Conservation (phyloP, 2,113 vertebrate species). For the Scomber colias region DNA sequence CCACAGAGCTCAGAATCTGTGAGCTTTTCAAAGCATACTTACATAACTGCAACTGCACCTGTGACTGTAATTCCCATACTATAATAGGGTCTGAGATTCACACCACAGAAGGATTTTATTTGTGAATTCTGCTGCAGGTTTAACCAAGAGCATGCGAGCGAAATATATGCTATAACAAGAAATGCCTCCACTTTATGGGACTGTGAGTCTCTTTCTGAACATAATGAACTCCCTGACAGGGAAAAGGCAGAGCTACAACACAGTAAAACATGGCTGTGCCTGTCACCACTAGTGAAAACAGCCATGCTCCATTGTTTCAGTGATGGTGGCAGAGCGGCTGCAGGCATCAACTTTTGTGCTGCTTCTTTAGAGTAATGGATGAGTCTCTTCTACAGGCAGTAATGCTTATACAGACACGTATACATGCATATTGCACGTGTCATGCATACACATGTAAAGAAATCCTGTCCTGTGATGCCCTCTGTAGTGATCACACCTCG, state of each 20-base stretch:
- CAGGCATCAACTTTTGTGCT: constrained; percentile 31
- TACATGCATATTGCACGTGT: neutral
- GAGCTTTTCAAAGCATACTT: constrained; percentile 21
- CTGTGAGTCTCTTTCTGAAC: constrained; percentile 49
- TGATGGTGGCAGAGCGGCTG: constrained; percentile 14
- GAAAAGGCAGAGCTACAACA: constrained; percentile 20
- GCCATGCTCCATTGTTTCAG: constrained; percentile 20
- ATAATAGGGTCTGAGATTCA: constrained; percentile 17
- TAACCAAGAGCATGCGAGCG: neutral
- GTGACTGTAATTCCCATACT: constrained; percentile 19
- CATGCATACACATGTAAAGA: neutral
- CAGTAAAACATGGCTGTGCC: constrained; percentile 53
- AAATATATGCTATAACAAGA: constrained; percentile 30
- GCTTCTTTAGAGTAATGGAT: constrained; percentile 54
- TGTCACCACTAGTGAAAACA: constrained; percentile 37
- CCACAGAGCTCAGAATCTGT: neutral
- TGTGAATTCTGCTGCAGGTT: constrained; percentile 28
- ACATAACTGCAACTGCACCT: constrained; percentile 23
- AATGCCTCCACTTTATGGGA: constrained; percentile 41
- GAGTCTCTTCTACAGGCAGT: constrained; percentile 18
- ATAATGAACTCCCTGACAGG: constrained; percentile 61
- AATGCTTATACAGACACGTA: constrained; percentile 25
- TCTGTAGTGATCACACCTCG: constrained; percentile 12
- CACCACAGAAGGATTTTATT: neutral
- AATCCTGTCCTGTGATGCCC: constrained; percentile 4